Percentiles rank a stretch among this genome's conserved stretches.
Conservation (phyloP, 2,888 invertebrate species). For the Elaeidobius kamerunicus region DNA sequence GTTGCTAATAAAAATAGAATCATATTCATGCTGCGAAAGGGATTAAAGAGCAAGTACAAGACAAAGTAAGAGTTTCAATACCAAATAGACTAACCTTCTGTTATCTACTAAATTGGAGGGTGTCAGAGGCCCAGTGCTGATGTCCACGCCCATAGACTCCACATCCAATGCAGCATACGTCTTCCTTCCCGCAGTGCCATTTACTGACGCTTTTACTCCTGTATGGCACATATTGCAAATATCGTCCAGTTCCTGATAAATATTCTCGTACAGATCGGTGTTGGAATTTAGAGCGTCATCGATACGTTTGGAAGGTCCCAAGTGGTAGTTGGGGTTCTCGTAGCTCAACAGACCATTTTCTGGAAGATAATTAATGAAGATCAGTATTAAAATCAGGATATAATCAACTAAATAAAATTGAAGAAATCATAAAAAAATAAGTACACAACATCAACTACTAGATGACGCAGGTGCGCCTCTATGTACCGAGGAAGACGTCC, state of each 20-base stretch:
- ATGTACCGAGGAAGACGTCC: slow-evolving; percentile 64
- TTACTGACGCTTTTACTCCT: slow-evolving; percentile 50
- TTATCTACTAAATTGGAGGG: slow-evolving; percentile 50
- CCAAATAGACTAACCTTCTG: slow-evolving; percentile 53
- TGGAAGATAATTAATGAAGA: no score
- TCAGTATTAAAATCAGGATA: no score
- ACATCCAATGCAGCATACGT: slow-evolving; percentile 66
- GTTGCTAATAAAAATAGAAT: slow-evolving; percentile 8
- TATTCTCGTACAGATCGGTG: slow-evolving; percentile 64
- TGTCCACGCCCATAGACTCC: slow-evolving; percentile 69
- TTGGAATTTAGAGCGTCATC: slow-evolving; percentile 72
- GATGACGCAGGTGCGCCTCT: no score
- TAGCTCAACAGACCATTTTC: slow-evolving; percentile 89
- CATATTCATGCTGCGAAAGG: no score
- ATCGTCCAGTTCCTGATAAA: slow-evolving; percentile 62
- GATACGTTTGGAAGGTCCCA: slow-evolving; percentile 68
- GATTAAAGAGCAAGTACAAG: no score
- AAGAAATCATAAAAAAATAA: no score
- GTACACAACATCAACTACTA: no score
- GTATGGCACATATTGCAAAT: slow-evolving; percentile 57
- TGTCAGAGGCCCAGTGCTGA: slow-evolving; percentile 58
- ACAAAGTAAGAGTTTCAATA: no score
- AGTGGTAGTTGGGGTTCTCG: slow-evolving; percentile 88
- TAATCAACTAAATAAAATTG: no score
- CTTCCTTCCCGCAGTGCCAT: slow-evolving; percentile 57